Evolutionary conservation across 2,888 invertebrate species (phyloP).

Genomic region (Odontomyia ornata): DNA sequence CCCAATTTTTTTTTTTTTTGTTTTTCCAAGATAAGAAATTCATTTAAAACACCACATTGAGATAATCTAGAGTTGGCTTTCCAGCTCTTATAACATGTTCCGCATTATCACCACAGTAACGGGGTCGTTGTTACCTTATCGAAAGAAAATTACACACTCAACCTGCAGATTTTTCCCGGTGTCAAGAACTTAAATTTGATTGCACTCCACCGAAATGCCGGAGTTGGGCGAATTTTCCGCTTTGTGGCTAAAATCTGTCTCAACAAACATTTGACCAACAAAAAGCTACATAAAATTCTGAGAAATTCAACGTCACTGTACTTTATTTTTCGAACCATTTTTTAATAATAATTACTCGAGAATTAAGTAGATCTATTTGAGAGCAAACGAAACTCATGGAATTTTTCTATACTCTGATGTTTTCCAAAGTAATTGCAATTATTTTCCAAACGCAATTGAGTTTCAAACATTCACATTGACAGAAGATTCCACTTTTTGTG

Average conservation of each 20-base stretch:
- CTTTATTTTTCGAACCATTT: constrained; percentile 12
- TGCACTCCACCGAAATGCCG: too few relatives aligned
- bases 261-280: background rate
- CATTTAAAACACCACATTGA: too few relatives aligned
- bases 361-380: constrained; percentile 9
- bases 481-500: background rate
- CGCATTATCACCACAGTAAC: too few relatives aligned
- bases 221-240: too few relatives aligned
- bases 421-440: background rate
- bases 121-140: too few relatives aligned
- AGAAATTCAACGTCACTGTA: constrained; percentile 8
- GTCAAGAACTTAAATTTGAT: too few relatives aligned
- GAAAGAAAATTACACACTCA: too few relatives aligned
- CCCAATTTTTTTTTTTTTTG: too few relatives aligned
- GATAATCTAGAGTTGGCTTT: too few relatives aligned
- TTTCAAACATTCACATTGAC: constrained; percentile 20
- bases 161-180: too few relatives aligned
- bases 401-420: constrained; percentile 8
- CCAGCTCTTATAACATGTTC: too few relatives aligned
- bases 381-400: constrained; percentile 22
- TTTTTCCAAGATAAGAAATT: too few relatives aligned
- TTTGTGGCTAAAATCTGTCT: background rate
- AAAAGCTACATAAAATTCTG: background rate
- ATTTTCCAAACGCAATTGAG: background rate
- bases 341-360: constrained; percentile 27